A percentile compares a stretch with the other conserved stretches of the same genome.
These are phyloP conservation scores for Pseudochirops corinnae DNA, from an alignment of 2,797 vertebrate species.

Conservation along the genomic window DNA sequence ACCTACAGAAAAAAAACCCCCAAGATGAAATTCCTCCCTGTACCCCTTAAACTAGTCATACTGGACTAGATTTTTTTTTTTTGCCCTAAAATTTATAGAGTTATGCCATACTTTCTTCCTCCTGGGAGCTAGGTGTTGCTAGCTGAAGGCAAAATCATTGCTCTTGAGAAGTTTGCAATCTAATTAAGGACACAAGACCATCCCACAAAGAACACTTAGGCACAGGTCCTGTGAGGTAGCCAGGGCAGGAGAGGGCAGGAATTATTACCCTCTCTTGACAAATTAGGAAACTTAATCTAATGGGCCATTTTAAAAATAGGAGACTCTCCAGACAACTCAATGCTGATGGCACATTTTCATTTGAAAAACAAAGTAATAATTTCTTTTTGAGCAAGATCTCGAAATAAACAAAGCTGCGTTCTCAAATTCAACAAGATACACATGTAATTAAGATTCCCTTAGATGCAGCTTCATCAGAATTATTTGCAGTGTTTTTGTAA, in stretches of 20 bases:
- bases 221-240: not conserved
- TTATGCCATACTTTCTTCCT: not conserved
- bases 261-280: not conserved
- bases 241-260: not conserved
- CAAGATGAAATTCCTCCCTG: not conserved
- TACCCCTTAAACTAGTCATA: not conserved
- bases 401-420: not conserved
- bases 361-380: constrained; percentile 4
- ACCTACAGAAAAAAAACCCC: not conserved
- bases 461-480: constrained; percentile 8
- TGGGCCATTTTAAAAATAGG: not conserved
- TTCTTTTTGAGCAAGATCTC: not conserved
- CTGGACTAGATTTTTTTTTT: not conserved
- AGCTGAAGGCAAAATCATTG: not conserved
- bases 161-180: not conserved
- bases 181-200: not conserved
- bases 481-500: not conserved
- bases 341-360: not conserved
- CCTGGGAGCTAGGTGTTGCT: not conserved
- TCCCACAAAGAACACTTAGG: not conserved
- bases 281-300: not conserved
- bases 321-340: not conserved
- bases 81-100: not conserved
- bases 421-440: not conserved
- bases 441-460: not conserved